Conservation (phyloP, 2,113 vertebrate species). For the Apteryx mantelli region DNA sequence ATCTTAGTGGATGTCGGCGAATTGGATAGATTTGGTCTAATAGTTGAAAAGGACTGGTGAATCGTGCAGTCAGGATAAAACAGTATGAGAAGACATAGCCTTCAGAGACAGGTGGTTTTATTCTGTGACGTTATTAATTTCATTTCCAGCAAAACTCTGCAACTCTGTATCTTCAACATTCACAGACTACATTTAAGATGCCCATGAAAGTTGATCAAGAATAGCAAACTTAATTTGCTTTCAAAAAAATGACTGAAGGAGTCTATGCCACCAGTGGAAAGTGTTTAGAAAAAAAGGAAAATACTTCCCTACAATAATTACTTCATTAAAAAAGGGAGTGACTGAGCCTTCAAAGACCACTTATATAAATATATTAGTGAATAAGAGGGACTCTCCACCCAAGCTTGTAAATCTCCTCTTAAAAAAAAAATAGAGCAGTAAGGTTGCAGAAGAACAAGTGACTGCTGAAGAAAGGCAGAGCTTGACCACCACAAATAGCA, state of each 20-base stretch:
- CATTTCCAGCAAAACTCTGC: not conserved
- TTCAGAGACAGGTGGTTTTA: not conserved
- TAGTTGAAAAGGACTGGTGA: not conserved
- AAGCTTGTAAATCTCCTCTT: not conserved
- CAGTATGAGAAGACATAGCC: not conserved
- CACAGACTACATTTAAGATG: fast-evolving
- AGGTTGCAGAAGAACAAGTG: not conserved
- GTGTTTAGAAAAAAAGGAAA: not conserved
- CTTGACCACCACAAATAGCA: not conserved
- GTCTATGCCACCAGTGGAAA: not conserved
- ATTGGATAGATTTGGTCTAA: not conserved
- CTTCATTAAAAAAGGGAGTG: not conserved
- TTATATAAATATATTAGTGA: too few relatives aligned
- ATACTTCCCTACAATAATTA: not conserved
- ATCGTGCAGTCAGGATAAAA: not conserved
- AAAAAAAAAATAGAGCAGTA: not conserved
- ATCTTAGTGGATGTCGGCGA: too few relatives aligned
- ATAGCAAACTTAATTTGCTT: not conserved
- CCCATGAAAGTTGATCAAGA: not conserved
- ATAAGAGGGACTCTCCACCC: not conserved
- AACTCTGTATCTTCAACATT: fast-evolving
- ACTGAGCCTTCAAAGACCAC: fast-evolving
- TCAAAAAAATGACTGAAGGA: not conserved
- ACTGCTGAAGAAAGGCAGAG: not conserved
- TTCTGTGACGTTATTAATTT: fast-evolving